phyloP scores from a whole-genome alignment of 2,888 invertebrate species.

The Thecocarcelia acutangulata region DNA sequence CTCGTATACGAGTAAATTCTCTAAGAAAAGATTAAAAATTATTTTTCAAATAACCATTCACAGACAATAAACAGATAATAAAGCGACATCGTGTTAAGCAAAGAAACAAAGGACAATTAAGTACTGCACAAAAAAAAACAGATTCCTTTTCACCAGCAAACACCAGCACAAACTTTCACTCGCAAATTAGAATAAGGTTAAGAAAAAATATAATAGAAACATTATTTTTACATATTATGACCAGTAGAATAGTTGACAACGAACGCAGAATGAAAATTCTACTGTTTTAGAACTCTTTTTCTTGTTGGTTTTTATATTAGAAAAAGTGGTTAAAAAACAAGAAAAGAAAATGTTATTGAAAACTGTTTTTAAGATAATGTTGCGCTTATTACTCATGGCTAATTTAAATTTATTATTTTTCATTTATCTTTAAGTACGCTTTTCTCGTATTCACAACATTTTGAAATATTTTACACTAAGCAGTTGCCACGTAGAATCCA shows the following conservation, averaged over 20 bases:
- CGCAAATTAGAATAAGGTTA: conserved; percentile 4
- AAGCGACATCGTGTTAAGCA: conserved; percentile 30
- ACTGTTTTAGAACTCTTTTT: conserved; percentile 4
- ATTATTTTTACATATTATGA: conserved; percentile 25
- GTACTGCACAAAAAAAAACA: conserved; percentile 8
- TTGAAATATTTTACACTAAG: background rate
- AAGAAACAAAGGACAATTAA: conserved; percentile 36
- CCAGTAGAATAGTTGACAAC: background rate
- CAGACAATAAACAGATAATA: conserved; percentile 52
- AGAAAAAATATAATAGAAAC: background rate
- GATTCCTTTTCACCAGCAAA: background rate
- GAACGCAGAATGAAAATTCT: background rate
- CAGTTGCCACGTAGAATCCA: too few species aligned
- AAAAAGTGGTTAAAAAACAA: background rate
- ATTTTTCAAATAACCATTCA: conserved; percentile 54
- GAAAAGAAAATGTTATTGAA: conserved; percentile 2
- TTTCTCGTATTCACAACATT: background rate
- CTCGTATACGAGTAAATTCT: conserved; percentile 13
- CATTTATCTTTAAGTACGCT: conserved; percentile 30
- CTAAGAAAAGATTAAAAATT: conserved; percentile 61
- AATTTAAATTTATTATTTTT: conserved; percentile 59
- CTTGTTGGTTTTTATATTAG: background rate
- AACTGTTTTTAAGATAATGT: conserved; percentile 65
- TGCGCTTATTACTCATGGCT: conserved; percentile 66
- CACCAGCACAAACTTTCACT: background rate